Evolutionary conservation across 2,113 vertebrate genomes (phyloP), one percentile per base, ranked within the genome.

Genomic region (Microcebus ravelobensis): DNA sequence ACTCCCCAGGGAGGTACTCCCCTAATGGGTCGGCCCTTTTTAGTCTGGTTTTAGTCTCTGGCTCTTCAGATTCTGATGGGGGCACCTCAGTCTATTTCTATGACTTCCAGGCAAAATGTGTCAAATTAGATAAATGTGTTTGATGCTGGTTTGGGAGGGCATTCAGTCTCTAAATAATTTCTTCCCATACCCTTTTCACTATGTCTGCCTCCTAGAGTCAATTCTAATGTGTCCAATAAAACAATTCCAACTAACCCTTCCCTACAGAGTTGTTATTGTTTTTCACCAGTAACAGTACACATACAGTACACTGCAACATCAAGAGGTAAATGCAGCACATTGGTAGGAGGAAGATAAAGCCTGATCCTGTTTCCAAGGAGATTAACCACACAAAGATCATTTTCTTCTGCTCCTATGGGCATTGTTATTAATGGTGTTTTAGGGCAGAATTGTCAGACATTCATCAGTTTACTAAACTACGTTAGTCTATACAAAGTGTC

Each of bases 101-200:
- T 96, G 94, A 93, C 82, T 34, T 21, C 18, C 97, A 98, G 98
- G 97, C 97, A 97, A 96, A 96, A 98, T 96, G 97, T 97, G 96
- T 97, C 96, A 97, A 97, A 95, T 88, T 85, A 97, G 97, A 97
- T 95, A 95, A 96, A 97, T 87, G 89, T 71, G 84, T 70, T 79
- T 5, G 0, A 71, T 14, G 95, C 68, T 95, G 67, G 77, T 74
- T 92, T 76, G 87, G 90, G 96, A 96, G 87, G 48, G 61, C 67
- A 70, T 65, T 95, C 76, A 6, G 70, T 67, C 94, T 90, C 87
- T 87, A 86, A 96, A 87, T 8, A 67, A 92, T 92, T 90, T 90
- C 95, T 96, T 92, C 94, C 93, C 95, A 93, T 42, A 84, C 76
- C 85, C 93, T 61, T 36, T 95, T 63, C 77, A 76, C 80, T 52